phyloP scores from a whole-genome alignment of 1,140 invertebrate species.

The Bombus terrestris region DNA sequence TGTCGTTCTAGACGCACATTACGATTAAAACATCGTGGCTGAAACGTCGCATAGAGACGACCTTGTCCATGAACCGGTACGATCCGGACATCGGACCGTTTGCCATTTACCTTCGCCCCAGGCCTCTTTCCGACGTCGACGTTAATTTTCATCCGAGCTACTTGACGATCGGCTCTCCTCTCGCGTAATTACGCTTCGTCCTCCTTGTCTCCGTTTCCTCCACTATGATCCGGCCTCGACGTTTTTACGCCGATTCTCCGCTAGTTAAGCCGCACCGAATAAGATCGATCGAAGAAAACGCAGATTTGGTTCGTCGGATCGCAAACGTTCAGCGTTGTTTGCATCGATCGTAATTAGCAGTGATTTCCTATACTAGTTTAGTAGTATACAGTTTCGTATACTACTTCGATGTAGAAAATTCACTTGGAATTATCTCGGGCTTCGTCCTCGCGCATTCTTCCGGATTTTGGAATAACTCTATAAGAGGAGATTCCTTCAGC shows the following conservation, averaged over 20 bases:
- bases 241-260: fast-evolving
- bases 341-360: fast-evolving
- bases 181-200: no score
- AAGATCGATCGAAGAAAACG: no score
- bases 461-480: fast-evolving
- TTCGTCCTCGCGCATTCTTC: fast-evolving
- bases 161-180: no score
- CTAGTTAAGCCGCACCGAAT: fast-evolving
- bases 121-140: background rate
- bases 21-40: background rate
- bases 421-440: no score
- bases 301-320: fast-evolving
- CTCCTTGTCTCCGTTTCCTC: no score
- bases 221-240: background rate
- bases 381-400: no score
- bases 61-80: background rate
- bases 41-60: background rate
- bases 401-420: no score
- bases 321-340: fast-evolving
- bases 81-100: background rate
- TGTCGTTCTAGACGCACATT: background rate
- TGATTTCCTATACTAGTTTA: no score
- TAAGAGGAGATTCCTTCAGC: background rate
- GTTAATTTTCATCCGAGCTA: fast-evolving
- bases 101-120: background rate